phyloP scores from a whole-genome alignment of 1,140 invertebrate species.

The Drosophila ananassae region DNA sequence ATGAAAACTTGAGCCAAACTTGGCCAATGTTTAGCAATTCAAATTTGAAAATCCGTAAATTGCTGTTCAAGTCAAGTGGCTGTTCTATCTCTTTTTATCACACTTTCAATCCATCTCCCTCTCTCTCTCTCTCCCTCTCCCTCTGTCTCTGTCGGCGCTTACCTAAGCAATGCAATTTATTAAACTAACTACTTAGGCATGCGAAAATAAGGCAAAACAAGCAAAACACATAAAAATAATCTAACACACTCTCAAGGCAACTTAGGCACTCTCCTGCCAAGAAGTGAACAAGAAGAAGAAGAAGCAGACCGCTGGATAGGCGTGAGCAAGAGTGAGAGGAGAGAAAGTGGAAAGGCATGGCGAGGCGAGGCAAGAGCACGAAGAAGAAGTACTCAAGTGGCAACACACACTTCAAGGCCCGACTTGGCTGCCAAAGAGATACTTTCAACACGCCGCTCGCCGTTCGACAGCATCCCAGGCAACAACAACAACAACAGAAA shows the following conservation, averaged over 20 bases:
- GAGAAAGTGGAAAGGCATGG: not conserved
- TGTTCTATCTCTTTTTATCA: not conserved
- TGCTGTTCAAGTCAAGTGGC: conserved; percentile 14
- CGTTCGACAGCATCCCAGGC: conserved; percentile 45
- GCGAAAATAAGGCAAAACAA: conserved; percentile 61
- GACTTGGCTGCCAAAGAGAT: conserved; percentile 62
- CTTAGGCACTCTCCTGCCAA: conserved; percentile 55
- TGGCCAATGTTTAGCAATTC: conserved; percentile 38
- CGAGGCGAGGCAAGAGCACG: conserved; percentile 30
- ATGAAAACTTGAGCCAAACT: conserved; percentile 19
- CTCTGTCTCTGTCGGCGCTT: not conserved
- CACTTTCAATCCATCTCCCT: not conserved
- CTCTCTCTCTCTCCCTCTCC: not conserved
- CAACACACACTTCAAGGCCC: conserved; percentile 72
- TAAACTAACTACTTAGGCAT: conserved; percentile 79
- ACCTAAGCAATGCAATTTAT: conserved; percentile 70
- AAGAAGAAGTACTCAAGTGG: conserved; percentile 64
- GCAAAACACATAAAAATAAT: conserved; percentile 70
- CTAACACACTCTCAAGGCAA: conserved; percentile 66
- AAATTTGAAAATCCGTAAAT: conserved; percentile 41
- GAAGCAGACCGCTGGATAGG: not conserved
- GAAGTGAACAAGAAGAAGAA: conserved; percentile 21
- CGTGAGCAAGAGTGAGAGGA: not conserved
- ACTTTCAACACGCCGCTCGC: conserved; percentile 55
- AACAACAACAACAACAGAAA: conserved; percentile 32